phyloP scores from a whole-genome alignment of 92 coral and sea anemone species.

The Porites divaricata region DNA sequence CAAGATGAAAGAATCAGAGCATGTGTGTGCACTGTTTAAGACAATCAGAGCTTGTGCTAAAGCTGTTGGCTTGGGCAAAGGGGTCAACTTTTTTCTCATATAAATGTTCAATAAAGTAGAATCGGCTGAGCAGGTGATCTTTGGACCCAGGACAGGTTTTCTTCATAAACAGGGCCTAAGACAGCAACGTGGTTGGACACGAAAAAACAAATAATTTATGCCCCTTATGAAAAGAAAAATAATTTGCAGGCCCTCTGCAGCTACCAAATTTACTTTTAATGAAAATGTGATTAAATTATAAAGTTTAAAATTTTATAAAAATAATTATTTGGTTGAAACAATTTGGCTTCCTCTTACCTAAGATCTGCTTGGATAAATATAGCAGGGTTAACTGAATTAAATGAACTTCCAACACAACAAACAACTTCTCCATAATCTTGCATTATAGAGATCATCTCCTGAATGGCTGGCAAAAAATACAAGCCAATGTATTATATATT shows the following conservation, averaged over 20 bases:
- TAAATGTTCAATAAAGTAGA: too few relatives aligned
- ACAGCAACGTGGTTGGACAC: too few relatives aligned
- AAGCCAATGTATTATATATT: neutral
- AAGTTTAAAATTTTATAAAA: neutral
- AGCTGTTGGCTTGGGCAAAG: too few relatives aligned
- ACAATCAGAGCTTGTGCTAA: too few relatives aligned
- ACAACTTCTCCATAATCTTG: slow-evolving; percentile 98
- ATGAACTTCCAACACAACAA: slow-evolving; percentile 96
- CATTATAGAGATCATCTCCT: slow-evolving; percentile 96
- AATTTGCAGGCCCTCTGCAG: neutral
- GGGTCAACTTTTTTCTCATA: too few relatives aligned
- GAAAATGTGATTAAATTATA: neutral
- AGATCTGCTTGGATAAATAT: slow-evolving; percentile 93
- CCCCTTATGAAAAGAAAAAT: too few relatives aligned
- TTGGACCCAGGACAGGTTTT: too few relatives aligned
- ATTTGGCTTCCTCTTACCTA: slow-evolving; percentile 55
- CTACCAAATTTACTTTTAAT: neutral
- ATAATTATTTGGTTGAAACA: neutral
- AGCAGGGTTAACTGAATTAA: slow-evolving; percentile 84
- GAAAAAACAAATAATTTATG: too few relatives aligned
- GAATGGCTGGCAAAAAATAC: slow-evolving; percentile 65
- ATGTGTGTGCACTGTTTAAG: too few relatives aligned
- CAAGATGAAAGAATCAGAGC: too few relatives aligned
- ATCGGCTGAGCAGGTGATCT: too few relatives aligned
- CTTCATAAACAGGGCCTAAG: too few relatives aligned